Percentiles rank a stretch among this genome's conserved stretches.
Evolutionary conservation across 2,797 vertebrate genomes (phyloP).

Genomic region (Mormyrops attenuatus): DNA sequence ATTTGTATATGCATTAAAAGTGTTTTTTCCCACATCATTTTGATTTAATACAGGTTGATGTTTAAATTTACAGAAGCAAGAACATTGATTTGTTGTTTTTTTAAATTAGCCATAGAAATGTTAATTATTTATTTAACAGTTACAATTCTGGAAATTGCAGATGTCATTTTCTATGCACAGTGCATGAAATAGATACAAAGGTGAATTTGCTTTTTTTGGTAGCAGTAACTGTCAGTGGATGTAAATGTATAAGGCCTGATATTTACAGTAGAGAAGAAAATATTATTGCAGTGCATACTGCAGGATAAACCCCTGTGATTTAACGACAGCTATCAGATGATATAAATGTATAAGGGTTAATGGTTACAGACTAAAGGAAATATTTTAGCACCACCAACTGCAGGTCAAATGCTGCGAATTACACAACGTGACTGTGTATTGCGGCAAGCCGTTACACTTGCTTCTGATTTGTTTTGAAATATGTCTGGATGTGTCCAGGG

Average conservation of each 20-base stretch:
- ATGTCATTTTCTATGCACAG: neutral
- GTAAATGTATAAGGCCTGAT: neutral
- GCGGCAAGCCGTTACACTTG: slow-evolving; percentile 8
- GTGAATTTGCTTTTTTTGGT: neutral
- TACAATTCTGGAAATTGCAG: neutral
- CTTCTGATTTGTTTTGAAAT: slow-evolving; percentile 14
- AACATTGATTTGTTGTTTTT: neutral
- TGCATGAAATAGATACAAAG: neutral
- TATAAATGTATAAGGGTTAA: slow-evolving; percentile 5
- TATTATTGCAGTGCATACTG: neutral
- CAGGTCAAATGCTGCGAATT: slow-evolving; percentile 1
- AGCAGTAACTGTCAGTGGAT: neutral
- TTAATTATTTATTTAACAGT: neutral
- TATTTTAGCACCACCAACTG: neutral
- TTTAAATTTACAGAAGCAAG: neutral
- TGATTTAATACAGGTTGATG: neutral
- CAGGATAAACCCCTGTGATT: neutral
- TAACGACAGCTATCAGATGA: neutral
- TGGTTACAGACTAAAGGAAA: neutral
- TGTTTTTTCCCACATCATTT: neutral
- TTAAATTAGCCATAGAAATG: neutral
- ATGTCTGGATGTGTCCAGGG: neutral
- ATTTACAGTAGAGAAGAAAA: neutral
- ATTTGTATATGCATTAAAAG: neutral
- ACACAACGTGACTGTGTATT: slow-evolving; percentile 14